Base-by-base conservation (phyloP, 2,797 vertebrate genomes). In the Falco peregrinus region DNA sequence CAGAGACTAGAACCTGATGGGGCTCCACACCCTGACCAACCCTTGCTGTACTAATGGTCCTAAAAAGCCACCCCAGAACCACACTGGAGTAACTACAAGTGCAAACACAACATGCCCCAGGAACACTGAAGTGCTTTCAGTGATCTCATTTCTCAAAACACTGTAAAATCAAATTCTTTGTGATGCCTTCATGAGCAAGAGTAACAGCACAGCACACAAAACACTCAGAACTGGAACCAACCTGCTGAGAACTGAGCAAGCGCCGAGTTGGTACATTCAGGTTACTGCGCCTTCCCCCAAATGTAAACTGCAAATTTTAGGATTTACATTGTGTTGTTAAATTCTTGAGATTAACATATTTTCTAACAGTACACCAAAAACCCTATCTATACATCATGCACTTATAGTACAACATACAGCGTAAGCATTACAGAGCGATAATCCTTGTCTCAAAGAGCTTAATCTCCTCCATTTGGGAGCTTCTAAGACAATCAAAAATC, bases 381-480 rank as follows among this genome's bases (percentile, higher is more conserved):
- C 12, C 0, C 13, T 13, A 15, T 9, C 59, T 67, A 59, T 25
- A 57, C 9, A 59, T 37, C 43, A 90, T 5, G 1, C 21, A 54
- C 4, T 79, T 63, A 53, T 0, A 3, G 19, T 70, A 31, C 56
- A 80, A 64, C 0, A 1, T 51, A 64, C 9, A 56, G n/a, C 5
- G 5, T 51, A 80, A 75, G 45, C 33, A 56, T 45, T 77, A 95
- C n/a, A 84, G 47, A 90, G 18, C 26, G 33, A 82, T 70, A 85
- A 93, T 53, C 69, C 79, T 74, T 76, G 33, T 51, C 70, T 84
- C 61, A 76, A n/a, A 88, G n/a, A 75, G 41, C 47, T 92, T 78
- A 77, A 41, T 92, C 37, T 74, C 26, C 48, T 93, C 75, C 28
- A 31, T 68, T 60, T 83, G 57, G 20, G 13, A 65, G 10, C 57